Percentiles rank a stretch among this genome's conserved stretches.
phyloP scores from a whole-genome alignment of 2,113 vertebrate species.

The Aix galericulata region DNA sequence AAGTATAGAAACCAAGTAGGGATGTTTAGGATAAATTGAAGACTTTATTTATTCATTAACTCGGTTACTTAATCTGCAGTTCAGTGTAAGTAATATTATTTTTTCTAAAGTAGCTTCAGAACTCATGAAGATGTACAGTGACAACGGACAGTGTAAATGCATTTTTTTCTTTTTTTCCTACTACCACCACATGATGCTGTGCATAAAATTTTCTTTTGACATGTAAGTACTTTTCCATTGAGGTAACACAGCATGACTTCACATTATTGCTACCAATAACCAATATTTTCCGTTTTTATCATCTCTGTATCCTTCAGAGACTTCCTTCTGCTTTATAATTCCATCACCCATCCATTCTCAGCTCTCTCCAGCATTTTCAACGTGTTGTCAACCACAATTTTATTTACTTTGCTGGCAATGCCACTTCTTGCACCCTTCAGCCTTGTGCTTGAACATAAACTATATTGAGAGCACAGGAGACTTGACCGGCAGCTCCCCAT shows the following conservation, averaged over 20 bases:
- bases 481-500: not conserved
- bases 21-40: not conserved
- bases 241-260: not conserved
- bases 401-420: conserved; percentile 1
- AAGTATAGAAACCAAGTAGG: not conserved
- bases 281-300: not conserved
- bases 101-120: conserved; percentile 12
- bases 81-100: not conserved
- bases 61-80: not conserved
- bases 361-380: not conserved
- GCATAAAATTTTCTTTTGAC: not conserved
- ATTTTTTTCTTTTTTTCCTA: not conserved
- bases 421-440: not conserved
- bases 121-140: not conserved
- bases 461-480: not conserved
- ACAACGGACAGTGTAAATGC: not conserved
- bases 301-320: not conserved
- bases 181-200: not conserved
- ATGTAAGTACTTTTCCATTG: not conserved
- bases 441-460: not conserved
- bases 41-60: conserved; percentile 27
- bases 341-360: not conserved
- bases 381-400: conserved; percentile 18
- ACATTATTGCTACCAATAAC: not conserved
- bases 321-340: not conserved